phyloP scores from a whole-genome alignment of 2,888 invertebrate species.

The Ichneumoninae sp. region DNA sequence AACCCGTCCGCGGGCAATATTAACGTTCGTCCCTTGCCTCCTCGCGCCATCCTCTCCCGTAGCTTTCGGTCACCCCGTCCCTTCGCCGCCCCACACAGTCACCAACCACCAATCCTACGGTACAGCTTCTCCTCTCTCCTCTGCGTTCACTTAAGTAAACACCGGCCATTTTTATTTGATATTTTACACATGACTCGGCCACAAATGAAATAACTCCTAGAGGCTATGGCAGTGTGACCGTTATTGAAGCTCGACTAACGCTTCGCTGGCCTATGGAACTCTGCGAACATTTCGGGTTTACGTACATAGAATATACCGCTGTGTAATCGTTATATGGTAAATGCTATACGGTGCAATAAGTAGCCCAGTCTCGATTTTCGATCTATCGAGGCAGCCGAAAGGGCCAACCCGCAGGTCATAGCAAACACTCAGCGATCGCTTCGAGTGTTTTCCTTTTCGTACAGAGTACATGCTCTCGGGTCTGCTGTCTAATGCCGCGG shows the following conservation, averaged over 20 bases:
- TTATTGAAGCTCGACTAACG: conserved; percentile 58
- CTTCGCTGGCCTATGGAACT: not conserved
- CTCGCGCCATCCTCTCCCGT: conserved; percentile 61
- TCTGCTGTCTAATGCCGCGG: conserved; percentile 46
- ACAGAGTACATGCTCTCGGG: conserved; percentile 39
- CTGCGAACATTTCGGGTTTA: conserved; percentile 1
- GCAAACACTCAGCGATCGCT: conserved; percentile 62
- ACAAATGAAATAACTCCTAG: conserved; percentile 78
- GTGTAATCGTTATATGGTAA: conserved; percentile 2
- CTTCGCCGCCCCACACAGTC: conserved; percentile 39
- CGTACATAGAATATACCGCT: conserved; percentile 20
- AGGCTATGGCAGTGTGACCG: conserved; percentile 55
- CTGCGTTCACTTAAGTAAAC: conserved; percentile 78
- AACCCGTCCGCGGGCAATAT: conserved; percentile 80
- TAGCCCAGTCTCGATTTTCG: conserved; percentile 22
- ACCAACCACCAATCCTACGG: conserved; percentile 39
- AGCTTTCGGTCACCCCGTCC: conserved; percentile 12
- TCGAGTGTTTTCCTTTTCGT: conserved; percentile 51
- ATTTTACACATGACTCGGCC: conserved; percentile 80
- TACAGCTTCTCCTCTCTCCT: conserved; percentile 19
- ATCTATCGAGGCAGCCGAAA: conserved; percentile 19
- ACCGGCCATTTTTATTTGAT: conserved; percentile 80
- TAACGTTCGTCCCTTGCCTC: conserved; percentile 78
- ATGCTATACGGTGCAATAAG: not conserved
- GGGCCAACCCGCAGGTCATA: conserved; percentile 57